phyloP scores from a whole-genome alignment of 2,888 invertebrate species.

The Mesoligia furuncula region DNA sequence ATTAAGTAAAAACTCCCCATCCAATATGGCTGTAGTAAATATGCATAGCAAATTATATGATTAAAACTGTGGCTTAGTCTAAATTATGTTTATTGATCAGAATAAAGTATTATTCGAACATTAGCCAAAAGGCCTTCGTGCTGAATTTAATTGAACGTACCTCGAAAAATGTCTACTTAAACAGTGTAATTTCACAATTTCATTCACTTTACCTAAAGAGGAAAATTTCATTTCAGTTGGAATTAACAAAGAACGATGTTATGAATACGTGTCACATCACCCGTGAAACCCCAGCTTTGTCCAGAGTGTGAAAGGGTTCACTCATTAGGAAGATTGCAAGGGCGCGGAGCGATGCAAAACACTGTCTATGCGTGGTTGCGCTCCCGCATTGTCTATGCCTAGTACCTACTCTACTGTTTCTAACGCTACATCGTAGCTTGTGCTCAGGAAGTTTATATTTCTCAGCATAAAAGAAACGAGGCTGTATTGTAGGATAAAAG shows the following conservation, averaged over 20 bases:
- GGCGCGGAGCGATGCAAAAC: conserved; percentile 82
- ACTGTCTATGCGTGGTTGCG: conserved; percentile 81
- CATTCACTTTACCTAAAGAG: conserved; percentile 61
- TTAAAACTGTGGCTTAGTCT: neutral
- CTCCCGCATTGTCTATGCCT: conserved; percentile 81
- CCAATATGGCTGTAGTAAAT: neutral
- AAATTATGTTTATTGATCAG: conserved; percentile 4
- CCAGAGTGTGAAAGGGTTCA: conserved; percentile 89
- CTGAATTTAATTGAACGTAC: conserved; percentile 6
- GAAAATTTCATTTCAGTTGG: conserved; percentile 77
- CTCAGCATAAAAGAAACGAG: conserved; percentile 79
- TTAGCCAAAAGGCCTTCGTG: neutral
- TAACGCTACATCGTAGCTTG: conserved; percentile 75
- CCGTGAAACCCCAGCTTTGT: conserved; percentile 89
- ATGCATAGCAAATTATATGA: conserved; percentile 21
- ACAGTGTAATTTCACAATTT: conserved; percentile 44
- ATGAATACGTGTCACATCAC: conserved; percentile 87
- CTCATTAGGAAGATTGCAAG: conserved; percentile 91
- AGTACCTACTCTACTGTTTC: conserved; percentile 79
- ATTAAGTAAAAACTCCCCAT: neutral
- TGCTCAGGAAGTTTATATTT: conserved; percentile 83
- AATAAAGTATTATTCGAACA: conserved; percentile 2
- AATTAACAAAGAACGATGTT: conserved; percentile 82
- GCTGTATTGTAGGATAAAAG: conserved; percentile 77
- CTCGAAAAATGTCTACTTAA: neutral